Evolutionary conservation across 2,113 vertebrate genomes (phyloP), one percentile per base, ranked within the genome.

Genomic region (Micronycteris hirsuta): DNA sequence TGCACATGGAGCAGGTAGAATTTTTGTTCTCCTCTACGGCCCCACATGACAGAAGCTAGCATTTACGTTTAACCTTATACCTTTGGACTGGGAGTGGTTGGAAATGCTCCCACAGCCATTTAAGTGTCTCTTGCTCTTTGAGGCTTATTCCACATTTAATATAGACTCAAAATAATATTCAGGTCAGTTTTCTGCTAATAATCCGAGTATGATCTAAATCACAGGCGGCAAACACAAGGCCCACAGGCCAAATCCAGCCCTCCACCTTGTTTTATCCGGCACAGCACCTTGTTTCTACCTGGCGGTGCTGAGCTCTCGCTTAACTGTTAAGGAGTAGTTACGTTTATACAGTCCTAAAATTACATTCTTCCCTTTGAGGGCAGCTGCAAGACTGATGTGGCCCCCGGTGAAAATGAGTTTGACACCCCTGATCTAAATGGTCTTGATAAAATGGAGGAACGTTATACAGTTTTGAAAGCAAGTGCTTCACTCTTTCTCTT

Each of bases 401-500:
- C 22, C 56, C 56, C 20, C 1, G 7, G 22, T 58, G 45, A 10
- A 58, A 58, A 58, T 58, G 56, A 58, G 22, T 58, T 58, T 24
- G 56, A 58, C 56, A 58, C 22, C 20, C 54, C 20, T 89, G 68
- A 82, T 92, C 88, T 91, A 74, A 95, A 63, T 54, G 67, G 92
- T 82, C 73, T 71, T 94, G 82, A 92, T 91, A 96, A 96, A 77
- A 71, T 47, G 41, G 93, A 95, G 54, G 47, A 94, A 95, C 82
- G 89, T 95, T 58, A 97, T 86, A 78, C 97, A 97, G 96, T 95
- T 95, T 93, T 97, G 97, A 94, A 97, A 96, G 90, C 92, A 98
- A 97, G 93, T 61, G 54, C 94, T 98, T 97, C 97, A 12, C 41
- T 94, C n/a, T 93, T 98, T 98, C 97, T 97, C 93, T 80, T 94